These are phyloP conservation scores for Neomonachus schauinslandi DNA, from an alignment of 2,113 vertebrate species.

Conservation along the genomic window DNA sequence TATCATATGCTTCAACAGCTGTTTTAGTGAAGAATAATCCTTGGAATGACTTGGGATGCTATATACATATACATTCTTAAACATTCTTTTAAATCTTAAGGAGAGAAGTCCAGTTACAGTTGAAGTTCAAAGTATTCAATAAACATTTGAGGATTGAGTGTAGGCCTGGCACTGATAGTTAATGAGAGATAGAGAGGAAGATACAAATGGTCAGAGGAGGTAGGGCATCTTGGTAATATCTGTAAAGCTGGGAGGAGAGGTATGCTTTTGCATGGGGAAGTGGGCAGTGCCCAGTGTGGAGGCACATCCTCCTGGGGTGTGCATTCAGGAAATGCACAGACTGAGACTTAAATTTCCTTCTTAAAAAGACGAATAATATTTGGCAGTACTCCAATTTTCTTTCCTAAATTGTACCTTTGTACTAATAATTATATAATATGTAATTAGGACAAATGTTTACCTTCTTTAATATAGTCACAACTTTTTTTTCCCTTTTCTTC, in stretches of 20 bases:
- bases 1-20: background rate
- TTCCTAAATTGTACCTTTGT: background rate
- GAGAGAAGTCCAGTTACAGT: background rate
- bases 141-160: background rate
- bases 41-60: background rate
- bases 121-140: background rate
- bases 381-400: background rate
- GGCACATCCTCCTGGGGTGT: background rate
- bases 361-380: background rate
- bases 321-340: background rate
- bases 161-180: background rate
- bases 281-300: background rate
- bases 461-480: background rate
- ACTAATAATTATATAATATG: background rate
- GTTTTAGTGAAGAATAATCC: background rate
- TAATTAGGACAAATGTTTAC: background rate
- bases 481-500: background rate
- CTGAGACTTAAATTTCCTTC: background rate
- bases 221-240: background rate
- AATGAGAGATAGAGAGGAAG: background rate
- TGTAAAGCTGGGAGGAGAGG: background rate
- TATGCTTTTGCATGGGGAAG: background rate
- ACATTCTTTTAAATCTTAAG: constrained; percentile 40
- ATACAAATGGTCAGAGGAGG: background rate
- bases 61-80: background rate